phyloP scores from a whole-genome alignment of 1,140 invertebrate species.

The Leucophenga varia region DNA sequence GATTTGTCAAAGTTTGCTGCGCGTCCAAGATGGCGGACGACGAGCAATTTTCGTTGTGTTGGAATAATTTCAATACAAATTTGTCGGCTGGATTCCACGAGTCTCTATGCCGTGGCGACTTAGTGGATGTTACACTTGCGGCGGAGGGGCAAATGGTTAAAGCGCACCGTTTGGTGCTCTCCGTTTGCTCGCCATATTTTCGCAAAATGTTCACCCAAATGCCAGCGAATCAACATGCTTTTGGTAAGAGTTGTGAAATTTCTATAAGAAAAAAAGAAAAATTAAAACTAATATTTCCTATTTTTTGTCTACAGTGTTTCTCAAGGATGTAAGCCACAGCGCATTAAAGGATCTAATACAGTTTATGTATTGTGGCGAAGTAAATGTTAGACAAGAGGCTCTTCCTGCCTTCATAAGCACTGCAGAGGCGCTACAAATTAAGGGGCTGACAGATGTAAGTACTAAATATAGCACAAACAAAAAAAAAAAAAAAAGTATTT shows the following conservation, averaged over 20 bases:
- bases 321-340: conserved; percentile 77
- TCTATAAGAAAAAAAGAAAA: not conserved
- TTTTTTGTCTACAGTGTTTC: conserved; percentile 66
- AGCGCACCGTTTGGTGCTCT: conserved; percentile 77
- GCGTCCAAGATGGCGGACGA: conserved; percentile 65
- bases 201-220: conserved; percentile 73
- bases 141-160: conserved; percentile 75
- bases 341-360: conserved; percentile 77
- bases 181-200: conserved; percentile 82
- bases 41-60: conserved; percentile 72
- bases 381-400: conserved; percentile 81
- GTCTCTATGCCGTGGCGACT: conserved; percentile 69
- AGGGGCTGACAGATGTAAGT: conserved; percentile 69
- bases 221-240: conserved; percentile 63
- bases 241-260: conserved; percentile 52
- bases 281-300: not conserved
- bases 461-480: conserved; percentile 22
- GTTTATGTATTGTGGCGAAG: conserved; percentile 86
- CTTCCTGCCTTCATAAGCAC: conserved; percentile 80
- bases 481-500: not conserved
- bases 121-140: conserved; percentile 78
- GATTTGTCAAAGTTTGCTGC: conserved; percentile 25
- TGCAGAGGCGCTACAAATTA: conserved; percentile 81
- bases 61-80: conserved; percentile 74
- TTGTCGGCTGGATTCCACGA: conserved; percentile 70